phyloP scores from a whole-genome alignment of 2,888 invertebrate species.

The Trypoxylon attenuatum region DNA sequence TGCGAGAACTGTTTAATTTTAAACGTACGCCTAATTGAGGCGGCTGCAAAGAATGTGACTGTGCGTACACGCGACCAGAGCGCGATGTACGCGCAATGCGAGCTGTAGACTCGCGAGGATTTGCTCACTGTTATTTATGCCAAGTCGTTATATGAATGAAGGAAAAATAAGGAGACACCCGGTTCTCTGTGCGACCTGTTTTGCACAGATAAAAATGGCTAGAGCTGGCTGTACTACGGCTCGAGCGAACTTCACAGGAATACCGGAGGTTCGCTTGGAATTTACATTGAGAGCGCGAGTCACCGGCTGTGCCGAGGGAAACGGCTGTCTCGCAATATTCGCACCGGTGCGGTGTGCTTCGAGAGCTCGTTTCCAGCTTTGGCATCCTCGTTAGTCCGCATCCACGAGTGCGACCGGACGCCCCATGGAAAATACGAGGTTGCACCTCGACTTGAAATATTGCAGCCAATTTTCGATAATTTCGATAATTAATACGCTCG shows the following conservation, averaged over 20 bases:
- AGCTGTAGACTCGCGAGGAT: constrained; percentile 7
- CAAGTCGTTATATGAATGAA: constrained; percentile 39
- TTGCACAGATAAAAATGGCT: constrained; percentile 42
- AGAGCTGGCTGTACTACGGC: constrained; percentile 16
- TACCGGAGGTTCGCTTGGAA: constrained; percentile 33
- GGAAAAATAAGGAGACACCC: constrained; percentile 47
- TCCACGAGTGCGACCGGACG: no score
- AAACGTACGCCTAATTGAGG: no score
- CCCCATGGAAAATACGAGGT: neutral
- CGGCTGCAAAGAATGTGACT: no score
- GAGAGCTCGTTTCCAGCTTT: constrained; percentile 6
- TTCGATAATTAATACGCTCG: neutral
- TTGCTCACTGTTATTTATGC: constrained; percentile 32
- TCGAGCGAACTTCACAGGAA: constrained; percentile 16
- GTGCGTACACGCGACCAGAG: neutral
- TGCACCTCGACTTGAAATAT: neutral
- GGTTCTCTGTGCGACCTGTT: constrained; percentile 46
- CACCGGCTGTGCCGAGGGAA: constrained; percentile 13
- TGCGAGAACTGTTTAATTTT: neutral
- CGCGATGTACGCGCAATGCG: no score
- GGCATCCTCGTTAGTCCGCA: neutral
- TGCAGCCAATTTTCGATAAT: neutral
- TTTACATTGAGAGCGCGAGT: constrained; percentile 41
- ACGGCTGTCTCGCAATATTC: constrained; percentile 36
- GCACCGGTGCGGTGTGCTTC: constrained; percentile 19